phyloP scores from a whole-genome alignment of 2,797 vertebrate genomes.

The Cryptoprocta ferox region DNA sequence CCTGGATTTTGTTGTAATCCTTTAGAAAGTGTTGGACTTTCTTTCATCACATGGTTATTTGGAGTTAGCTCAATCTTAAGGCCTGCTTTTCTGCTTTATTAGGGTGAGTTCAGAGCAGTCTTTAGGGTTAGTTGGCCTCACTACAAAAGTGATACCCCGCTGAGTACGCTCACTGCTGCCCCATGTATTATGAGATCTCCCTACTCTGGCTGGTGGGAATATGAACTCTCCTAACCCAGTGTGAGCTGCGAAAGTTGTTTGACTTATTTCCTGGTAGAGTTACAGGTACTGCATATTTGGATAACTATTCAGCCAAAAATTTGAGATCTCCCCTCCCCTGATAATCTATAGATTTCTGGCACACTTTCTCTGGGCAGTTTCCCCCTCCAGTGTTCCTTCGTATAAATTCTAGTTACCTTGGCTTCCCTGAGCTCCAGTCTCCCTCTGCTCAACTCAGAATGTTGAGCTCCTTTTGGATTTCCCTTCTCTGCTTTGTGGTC shows the following conservation, averaged over 20 bases:
- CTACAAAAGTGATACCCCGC: background rate
- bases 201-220: background rate
- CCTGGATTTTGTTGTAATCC: background rate
- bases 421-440: background rate
- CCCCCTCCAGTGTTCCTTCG: background rate
- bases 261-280: background rate
- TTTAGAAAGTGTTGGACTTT: background rate
- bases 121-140: background rate
- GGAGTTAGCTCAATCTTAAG: background rate
- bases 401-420: background rate
- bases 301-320: background rate
- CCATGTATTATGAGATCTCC: background rate
- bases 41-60: background rate
- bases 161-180: background rate
- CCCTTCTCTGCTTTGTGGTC: background rate
- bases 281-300: background rate
- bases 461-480: background rate
- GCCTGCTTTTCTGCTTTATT: background rate
- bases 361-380: background rate
- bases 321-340: background rate
- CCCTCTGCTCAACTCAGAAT: background rate
- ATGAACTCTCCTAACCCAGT: background rate
- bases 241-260: background rate
- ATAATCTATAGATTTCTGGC: background rate
- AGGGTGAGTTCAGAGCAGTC: background rate